These are phyloP conservation scores for Choloepus didactylus DNA, from an alignment of 2,797 vertebrate genomes.

Conservation along the genomic window DNA sequence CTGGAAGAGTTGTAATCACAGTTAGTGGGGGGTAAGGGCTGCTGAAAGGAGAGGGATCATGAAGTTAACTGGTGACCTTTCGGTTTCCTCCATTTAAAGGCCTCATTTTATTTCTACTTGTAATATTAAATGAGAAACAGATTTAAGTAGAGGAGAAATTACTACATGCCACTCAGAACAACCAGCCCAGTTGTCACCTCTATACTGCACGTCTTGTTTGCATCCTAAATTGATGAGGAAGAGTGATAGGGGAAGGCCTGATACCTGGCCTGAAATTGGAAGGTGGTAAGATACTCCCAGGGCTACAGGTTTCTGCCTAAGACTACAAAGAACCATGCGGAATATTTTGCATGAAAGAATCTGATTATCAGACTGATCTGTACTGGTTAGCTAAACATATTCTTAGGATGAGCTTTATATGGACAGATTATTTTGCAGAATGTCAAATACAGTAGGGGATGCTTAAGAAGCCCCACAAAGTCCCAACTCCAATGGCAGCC, in stretches of 20 bases:
- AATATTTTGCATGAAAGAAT: conserved; percentile 39
- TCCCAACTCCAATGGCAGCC: background rate
- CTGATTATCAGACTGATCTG: conserved; percentile 72
- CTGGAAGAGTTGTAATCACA: background rate
- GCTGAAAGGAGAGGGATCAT: conserved; percentile 38
- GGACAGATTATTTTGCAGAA: conserved; percentile 33
- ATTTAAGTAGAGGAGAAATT: conserved; percentile 61
- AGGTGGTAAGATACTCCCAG: background rate
- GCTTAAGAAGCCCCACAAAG: conserved; percentile 56
- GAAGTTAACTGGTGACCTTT: conserved; percentile 73
- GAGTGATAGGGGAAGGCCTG: background rate
- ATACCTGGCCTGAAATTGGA: background rate
- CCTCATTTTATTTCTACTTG: conserved; percentile 72
- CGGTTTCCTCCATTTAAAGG: conserved; percentile 67
- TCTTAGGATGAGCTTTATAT: conserved; percentile 70
- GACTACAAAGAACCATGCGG: conserved; percentile 24
- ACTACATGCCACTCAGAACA: conserved; percentile 17
- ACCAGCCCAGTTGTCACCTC: conserved; percentile 50
- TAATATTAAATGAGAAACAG: conserved; percentile 76
- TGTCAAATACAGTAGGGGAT: conserved; percentile 72
- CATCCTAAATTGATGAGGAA: conserved; percentile 3
- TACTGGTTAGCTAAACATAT: conserved; percentile 76
- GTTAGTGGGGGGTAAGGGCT: conserved; percentile 25
- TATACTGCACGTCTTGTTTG: conserved; percentile 49
- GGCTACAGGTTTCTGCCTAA: background rate